phyloP scores from a whole-genome alignment of 2,797 vertebrate genomes.

The Mionectes olivaceus region DNA sequence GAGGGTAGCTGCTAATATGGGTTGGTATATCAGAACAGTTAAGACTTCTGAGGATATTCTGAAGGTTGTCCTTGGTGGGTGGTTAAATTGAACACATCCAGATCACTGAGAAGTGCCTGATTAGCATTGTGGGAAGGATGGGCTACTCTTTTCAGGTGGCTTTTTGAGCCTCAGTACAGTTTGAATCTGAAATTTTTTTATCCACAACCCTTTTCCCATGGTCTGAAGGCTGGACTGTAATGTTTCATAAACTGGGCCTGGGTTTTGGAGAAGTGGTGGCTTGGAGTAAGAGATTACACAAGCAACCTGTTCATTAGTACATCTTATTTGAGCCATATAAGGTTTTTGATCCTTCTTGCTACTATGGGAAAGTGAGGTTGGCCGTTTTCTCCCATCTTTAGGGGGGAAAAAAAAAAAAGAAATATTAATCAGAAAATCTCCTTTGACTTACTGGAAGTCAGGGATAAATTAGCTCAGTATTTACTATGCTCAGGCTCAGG shows the following conservation, averaged over 20 bases:
- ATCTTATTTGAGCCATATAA: fast-evolving
- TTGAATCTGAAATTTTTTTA: neutral
- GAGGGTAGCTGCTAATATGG: neutral
- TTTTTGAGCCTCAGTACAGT: neutral
- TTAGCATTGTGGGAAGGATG: neutral
- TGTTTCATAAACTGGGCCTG: neutral
- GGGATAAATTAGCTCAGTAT: neutral
- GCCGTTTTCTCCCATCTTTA: neutral
- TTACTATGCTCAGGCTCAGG: neutral
- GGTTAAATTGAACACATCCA: neutral
- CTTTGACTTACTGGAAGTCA: neutral
- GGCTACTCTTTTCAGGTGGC: neutral
- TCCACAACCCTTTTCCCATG: neutral
- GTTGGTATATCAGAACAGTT: neutral
- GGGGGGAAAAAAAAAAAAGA: neutral
- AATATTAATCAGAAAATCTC: neutral
- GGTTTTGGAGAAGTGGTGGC: neutral
- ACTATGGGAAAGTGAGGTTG: neutral
- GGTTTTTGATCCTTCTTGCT: neutral
- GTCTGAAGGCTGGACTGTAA: neutral
- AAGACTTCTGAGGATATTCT: neutral
- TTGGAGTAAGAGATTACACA: neutral
- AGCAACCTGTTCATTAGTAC: neutral
- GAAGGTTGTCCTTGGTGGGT: neutral
- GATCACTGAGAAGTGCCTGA: neutral